Evolutionary conservation across 2,113 vertebrate species (phyloP), one percentile per base, ranked within the genome.

Genomic region (Gyps fulvus): DNA sequence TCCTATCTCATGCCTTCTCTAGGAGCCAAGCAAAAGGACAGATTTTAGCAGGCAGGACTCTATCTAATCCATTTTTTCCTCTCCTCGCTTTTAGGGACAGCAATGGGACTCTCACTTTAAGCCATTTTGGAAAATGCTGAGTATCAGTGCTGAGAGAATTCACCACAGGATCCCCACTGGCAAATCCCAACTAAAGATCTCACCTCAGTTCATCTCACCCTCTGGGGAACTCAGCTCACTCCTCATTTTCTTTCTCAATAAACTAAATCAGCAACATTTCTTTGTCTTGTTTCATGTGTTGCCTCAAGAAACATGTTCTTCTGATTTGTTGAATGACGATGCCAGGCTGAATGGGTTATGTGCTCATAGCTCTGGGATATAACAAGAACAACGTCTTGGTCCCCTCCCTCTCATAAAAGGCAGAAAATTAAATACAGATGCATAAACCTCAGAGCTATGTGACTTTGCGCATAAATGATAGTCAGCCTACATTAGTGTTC

Each of bases 231-330:
- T 93, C 87, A 27, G 66, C 66, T 97, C 90, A 65, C 43, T 93
- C 70, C 71, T 26, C 62, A 70, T 90, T 93, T 97, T 92, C 92
- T 80, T 94, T 73, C 96, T 91, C 93, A 97, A 96, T 96, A 97
- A 97, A 96, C 93, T 58, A 87, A 91, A 94, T 94, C 92, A 96
- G 96, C 96, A 97, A 97, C 71, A 90, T 69, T 91, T 85, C 59
- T 78, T 73, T 77, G 87, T 58, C 82, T 65, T 83, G 74, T 92
- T 92, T 90, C 71, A 70, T 80, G 66, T 83, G 67, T 79, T 86
- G 71, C 58, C 67, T 94, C 82, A 70, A 73, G 67, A 91, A 96
- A 86, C 76, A 13, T 80, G 96, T 89, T 61, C 78, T 77, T 92
- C 66, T 83, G 92, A 26, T 58, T 77, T 94, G 63, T 66, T 95